A percentile compares a stretch with the other conserved stretches of the same genome.
These are phyloP conservation scores for Phymatocera aterrima DNA, from an alignment of 2,888 invertebrate genomes.

Conservation along the genomic window DNA sequence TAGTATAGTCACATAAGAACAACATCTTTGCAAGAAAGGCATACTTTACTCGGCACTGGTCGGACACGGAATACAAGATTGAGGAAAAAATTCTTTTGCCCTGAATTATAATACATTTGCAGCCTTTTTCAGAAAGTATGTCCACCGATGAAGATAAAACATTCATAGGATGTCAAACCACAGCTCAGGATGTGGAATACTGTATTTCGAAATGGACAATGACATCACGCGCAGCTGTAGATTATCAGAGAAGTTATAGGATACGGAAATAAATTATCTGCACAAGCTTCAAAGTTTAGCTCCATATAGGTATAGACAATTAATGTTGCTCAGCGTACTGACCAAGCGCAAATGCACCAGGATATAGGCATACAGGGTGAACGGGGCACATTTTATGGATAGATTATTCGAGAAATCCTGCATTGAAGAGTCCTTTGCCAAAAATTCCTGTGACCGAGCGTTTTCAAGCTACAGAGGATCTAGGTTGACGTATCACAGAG, in stretches of 20 bases:
- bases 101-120: background rate
- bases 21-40: background rate
- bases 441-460: too few relatives aligned
- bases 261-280: background rate
- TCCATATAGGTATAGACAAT: too few relatives aligned
- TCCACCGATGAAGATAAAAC: background rate
- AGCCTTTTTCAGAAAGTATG: background rate
- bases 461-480: too few relatives aligned
- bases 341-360: too few relatives aligned
- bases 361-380: too few relatives aligned
- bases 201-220: background rate
- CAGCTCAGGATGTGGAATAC: constrained; percentile 25
- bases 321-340: too few relatives aligned
- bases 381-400: too few relatives aligned
- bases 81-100: background rate
- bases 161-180: background rate
- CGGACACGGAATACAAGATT: background rate
- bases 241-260: background rate
- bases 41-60: background rate
- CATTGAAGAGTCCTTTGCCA: too few relatives aligned
- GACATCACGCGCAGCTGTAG: background rate
- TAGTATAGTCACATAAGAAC: background rate
- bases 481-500: too few relatives aligned
- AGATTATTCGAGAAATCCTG: too few relatives aligned
- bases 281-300: too few relatives aligned